Conservation (phyloP, 1,140 invertebrate species). For the Hirudo medicinalis region DNA sequence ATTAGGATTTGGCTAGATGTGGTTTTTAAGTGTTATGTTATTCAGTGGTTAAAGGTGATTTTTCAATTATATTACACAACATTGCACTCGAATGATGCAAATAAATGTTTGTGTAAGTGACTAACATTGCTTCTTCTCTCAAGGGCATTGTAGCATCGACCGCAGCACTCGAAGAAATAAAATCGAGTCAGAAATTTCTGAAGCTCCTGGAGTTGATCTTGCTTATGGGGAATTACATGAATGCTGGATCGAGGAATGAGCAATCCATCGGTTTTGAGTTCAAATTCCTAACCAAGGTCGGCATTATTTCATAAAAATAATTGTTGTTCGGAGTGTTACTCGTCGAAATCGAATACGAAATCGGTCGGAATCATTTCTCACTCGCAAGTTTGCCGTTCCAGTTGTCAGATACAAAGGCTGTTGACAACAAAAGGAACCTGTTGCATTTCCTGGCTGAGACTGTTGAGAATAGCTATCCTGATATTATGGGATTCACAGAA, state of each 20-base stretch:
- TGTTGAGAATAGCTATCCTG: constrained; percentile 73
- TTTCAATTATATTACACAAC: too few species aligned
- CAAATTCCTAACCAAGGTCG: constrained; percentile 80
- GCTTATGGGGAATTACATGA: constrained; percentile 88
- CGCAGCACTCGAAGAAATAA: constrained; percentile 90
- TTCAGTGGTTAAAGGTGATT: too few species aligned
- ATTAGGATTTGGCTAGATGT: too few species aligned
- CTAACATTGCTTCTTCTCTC: background rate
- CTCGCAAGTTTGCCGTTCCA: constrained; percentile 33
- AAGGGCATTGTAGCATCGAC: constrained; percentile 79
- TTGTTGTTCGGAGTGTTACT: background rate
- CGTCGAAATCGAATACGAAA: constrained; percentile 29
- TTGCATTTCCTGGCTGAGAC: constrained; percentile 81
- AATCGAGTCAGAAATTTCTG: constrained; percentile 74
- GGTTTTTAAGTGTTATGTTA: too few species aligned
- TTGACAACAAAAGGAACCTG: constrained; percentile 79
- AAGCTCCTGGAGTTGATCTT: constrained; percentile 78
- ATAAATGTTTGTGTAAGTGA: background rate
- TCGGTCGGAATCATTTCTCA: too few species aligned
- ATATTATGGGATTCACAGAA: constrained; percentile 65
- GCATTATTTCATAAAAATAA: constrained; percentile 16
- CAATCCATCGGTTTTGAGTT: constrained; percentile 92
- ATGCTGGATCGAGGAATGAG: constrained; percentile 79
- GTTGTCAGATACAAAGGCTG: constrained; percentile 79
- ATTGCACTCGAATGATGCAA: background rate